A percentile compares a stretch with the other conserved stretches of the same genome.
phyloP scores from a whole-genome alignment of 1,140 invertebrate genomes.

The Cyclina sinensis region DNA sequence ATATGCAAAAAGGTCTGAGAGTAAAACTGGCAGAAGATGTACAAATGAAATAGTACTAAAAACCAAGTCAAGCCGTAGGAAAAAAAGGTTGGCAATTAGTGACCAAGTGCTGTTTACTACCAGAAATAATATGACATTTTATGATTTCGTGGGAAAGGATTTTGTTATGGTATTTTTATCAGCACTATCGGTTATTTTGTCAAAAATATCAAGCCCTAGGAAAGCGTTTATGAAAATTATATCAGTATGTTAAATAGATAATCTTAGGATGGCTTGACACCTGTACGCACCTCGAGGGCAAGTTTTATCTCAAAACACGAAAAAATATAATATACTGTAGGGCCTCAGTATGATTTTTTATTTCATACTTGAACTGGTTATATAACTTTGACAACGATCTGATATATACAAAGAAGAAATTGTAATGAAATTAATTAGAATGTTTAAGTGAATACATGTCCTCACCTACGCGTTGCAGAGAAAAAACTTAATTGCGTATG shows the following conservation, averaged over 20 bases:
- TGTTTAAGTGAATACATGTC: neutral
- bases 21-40: no score
- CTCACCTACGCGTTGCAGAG: no score
- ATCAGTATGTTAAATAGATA: constrained; percentile 13
- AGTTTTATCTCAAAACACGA: neutral
- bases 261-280: neutral
- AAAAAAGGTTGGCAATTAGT: neutral
- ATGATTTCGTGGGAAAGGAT: constrained; percentile 11
- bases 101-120: neutral
- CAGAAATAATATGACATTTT: neutral
- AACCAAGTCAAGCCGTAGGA: no score
- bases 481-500: no score
- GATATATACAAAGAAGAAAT: neutral
- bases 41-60: no score
- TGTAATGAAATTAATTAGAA: constrained; percentile 1
- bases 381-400: neutral
- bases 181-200: neutral
- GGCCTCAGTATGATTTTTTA: neutral
- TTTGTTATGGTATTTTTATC: constrained; percentile 1
- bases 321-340: neutral
- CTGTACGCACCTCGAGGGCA: neutral
- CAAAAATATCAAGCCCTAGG: constrained; percentile 19
- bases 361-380: neutral
- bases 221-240: constrained; percentile 22
- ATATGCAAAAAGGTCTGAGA: no score